A percentile compares a stretch with the other conserved stretches of the same genome.
Conservation (phyloP, 2,888 invertebrate species). For the Drosophila prolongata region DNA sequence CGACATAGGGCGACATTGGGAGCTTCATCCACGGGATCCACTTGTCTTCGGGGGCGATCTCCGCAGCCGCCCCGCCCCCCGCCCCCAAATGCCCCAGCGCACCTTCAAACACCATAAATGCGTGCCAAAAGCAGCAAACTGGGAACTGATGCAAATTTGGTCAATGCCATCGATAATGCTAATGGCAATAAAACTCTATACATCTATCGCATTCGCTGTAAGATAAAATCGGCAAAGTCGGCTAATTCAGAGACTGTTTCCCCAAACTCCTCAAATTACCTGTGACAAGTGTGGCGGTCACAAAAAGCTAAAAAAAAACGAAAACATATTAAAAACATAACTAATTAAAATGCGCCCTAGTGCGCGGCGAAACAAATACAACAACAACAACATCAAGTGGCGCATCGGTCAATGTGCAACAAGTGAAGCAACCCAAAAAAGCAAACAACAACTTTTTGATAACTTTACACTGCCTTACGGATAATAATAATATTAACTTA, state of each 20-base stretch:
- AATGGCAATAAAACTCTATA: constrained; percentile 79
- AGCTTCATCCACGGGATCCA: constrained; percentile 8
- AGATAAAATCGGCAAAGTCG: constrained; percentile 66
- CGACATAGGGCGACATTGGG: constrained; percentile 34
- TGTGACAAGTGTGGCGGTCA: constrained; percentile 27
- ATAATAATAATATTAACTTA: constrained; percentile 40
- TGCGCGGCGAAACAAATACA: constrained; percentile 42
- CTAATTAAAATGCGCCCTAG: constrained; percentile 33
- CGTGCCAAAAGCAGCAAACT: constrained; percentile 81
- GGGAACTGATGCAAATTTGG: constrained; percentile 79
- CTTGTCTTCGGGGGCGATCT: constrained; percentile 2
- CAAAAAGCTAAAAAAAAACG: constrained; percentile 1
- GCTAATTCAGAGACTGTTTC: constrained; percentile 13
- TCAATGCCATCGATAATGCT: constrained; percentile 79
- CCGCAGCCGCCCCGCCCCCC: constrained; percentile 9
- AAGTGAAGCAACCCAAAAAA: constrained; percentile 38
- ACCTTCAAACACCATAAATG: constrained; percentile 80
- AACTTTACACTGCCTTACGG: constrained; percentile 77
- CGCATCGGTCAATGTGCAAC: constrained; percentile 44
- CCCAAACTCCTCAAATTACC: constrained; percentile 2
- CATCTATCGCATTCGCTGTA: constrained; percentile 82
- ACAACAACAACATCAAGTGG: constrained; percentile 40
- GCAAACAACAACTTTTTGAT: constrained; percentile 56
- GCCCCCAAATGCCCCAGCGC: constrained; percentile 65
- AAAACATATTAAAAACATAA: not conserved